These are phyloP conservation scores for Bellardia pandia DNA, from an alignment of 2,888 invertebrate species.

Conservation along the genomic window DNA sequence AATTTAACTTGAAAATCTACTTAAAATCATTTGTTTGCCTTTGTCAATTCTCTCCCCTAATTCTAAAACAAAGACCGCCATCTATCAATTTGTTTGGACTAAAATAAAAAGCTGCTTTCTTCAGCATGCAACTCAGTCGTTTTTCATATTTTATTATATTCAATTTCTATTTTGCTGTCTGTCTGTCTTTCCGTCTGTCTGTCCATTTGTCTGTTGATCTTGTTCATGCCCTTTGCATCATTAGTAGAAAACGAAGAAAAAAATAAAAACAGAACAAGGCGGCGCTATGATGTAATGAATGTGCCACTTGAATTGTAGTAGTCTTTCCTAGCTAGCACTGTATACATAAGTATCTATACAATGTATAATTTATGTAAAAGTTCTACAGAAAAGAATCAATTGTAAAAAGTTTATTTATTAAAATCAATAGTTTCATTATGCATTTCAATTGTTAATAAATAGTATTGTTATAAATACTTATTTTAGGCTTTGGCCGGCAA, in stretches of 20 bases:
- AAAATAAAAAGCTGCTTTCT: constrained; percentile 6
- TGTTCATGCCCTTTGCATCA: constrained; percentile 60
- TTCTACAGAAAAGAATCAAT: constrained; percentile 20
- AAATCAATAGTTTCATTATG: constrained; percentile 10
- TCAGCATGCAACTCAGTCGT: constrained; percentile 14
- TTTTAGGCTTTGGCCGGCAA: neutral
- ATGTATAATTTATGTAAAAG: neutral
- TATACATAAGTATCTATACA: neutral
- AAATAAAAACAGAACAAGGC: constrained; percentile 49
- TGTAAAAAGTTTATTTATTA: constrained; percentile 7
- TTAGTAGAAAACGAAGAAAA: constrained; percentile 24
- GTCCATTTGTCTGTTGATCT: constrained; percentile 46
- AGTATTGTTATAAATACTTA: neutral
- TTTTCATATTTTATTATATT: constrained; percentile 43
- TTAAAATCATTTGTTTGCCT: constrained; percentile 27
- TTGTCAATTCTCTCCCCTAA: constrained; percentile 30
- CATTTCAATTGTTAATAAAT: neutral
- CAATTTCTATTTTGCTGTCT: neutral
- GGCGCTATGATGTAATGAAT: constrained; percentile 65
- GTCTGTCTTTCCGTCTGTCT: constrained; percentile 33
- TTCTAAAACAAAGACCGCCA: constrained; percentile 56
- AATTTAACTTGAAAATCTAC: constrained; percentile 44
- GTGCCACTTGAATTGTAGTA: constrained; percentile 14
- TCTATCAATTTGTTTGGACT: constrained; percentile 57
- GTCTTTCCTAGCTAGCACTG: neutral